phyloP scores from a whole-genome alignment of 2,113 vertebrate species.

The Corydoras maculifer region DNA sequence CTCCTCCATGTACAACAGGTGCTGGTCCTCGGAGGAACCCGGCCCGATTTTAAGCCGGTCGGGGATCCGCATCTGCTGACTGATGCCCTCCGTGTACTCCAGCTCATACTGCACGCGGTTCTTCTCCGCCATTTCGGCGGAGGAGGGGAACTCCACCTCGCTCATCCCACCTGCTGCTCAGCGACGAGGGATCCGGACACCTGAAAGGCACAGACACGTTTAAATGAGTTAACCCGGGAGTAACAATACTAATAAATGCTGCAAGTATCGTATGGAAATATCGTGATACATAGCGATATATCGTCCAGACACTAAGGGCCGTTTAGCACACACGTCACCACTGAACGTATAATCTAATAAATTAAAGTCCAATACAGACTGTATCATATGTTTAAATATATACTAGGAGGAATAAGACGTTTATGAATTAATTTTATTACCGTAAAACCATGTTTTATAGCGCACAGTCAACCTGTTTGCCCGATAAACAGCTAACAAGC shows the following conservation, averaged over 20 bases:
- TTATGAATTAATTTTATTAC: no score
- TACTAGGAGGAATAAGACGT: no score
- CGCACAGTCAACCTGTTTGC: background rate
- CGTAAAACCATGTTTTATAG: no score
- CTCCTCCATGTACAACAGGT: slow-evolving; percentile 56
- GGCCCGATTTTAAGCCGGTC: slow-evolving; percentile 86
- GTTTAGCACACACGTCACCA: background rate
- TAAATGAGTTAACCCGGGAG: no score
- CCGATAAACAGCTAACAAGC: background rate
- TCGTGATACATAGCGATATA: no score
- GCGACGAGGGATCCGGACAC: no score
- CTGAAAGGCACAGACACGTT: no score
- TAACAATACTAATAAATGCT: no score
- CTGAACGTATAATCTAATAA: background rate
- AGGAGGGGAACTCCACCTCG: slow-evolving; percentile 70
- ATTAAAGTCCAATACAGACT: background rate
- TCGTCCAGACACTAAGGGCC: no score
- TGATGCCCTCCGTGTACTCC: slow-evolving; percentile 92
- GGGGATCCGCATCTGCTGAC: slow-evolving; percentile 91
- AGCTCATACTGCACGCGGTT: slow-evolving; percentile 90
- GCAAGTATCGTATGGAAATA: no score
- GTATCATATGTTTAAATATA: no score
- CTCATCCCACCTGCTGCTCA: slow-evolving; percentile 60
- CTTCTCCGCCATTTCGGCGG: slow-evolving; percentile 84
- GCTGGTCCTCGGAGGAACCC: slow-evolving; percentile 62